These are phyloP conservation scores for Drosophila helvetica DNA, from an alignment of 2,888 invertebrate genomes.

Conservation along the genomic window DNA sequence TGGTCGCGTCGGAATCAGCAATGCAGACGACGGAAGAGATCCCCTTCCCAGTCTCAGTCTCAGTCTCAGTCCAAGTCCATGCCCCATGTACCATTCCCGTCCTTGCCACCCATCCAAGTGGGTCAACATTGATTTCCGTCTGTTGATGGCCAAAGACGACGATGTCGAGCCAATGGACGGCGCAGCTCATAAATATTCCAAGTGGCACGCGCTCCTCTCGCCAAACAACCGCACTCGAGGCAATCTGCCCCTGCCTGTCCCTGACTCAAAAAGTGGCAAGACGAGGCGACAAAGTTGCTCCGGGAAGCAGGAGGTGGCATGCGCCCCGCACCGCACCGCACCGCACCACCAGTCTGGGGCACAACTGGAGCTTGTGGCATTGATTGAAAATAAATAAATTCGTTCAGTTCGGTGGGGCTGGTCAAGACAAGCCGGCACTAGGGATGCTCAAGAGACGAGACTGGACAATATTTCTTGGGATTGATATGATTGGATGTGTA, in stretches of 20 bases:
- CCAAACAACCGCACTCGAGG: conserved; percentile 19
- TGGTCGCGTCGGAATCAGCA: conserved; percentile 24
- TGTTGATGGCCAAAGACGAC: conserved; percentile 45
- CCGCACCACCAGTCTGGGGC: not conserved
- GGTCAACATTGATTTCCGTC: conserved; percentile 77
- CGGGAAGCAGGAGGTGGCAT: conserved; percentile 7
- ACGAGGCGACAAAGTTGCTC: conserved; percentile 69
- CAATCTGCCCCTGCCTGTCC: not conserved
- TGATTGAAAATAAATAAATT: conserved; percentile 77
- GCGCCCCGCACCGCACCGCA: too few species aligned
- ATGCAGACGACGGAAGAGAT: conserved; percentile 17
- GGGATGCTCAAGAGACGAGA: conserved; percentile 4
- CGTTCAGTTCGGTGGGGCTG: conserved; percentile 25
- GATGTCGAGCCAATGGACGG: conserved; percentile 41
- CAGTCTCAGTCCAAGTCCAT: conserved; percentile 33
- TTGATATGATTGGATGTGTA: too few species aligned
- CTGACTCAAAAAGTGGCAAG: conserved; percentile 56
- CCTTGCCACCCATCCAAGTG: conserved; percentile 61
- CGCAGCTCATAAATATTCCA: conserved; percentile 74
- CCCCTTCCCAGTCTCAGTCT: conserved; percentile 16
- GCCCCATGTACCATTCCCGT: conserved; percentile 21
- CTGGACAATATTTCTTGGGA: not conserved
- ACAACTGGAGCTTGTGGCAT: conserved; percentile 43
- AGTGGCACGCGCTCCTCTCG: conserved; percentile 66
- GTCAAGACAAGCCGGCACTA: conserved; percentile 5